Evolutionary conservation across 64 coral and sea anemone species (phyloP).

Genomic region (Astreopora myriophthalma): DNA sequence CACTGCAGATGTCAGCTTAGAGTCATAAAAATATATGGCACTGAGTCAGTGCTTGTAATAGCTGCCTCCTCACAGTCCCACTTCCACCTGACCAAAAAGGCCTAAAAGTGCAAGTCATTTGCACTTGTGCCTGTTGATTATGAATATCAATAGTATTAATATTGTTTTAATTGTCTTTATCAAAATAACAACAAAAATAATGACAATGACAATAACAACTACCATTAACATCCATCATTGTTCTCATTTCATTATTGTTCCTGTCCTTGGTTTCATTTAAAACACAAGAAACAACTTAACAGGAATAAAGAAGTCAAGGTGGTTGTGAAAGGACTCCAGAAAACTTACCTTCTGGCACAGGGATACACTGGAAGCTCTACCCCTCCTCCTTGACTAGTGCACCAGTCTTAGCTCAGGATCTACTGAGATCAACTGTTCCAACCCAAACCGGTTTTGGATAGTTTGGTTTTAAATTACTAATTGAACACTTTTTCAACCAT

Average conservation of each 20-base stretch:
- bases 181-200: background rate
- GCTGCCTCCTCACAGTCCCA: no score
- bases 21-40: no score
- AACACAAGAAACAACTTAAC: slow-evolving; percentile 1
- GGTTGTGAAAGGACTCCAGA: slow-evolving; percentile 73
- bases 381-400: slow-evolving; percentile 8
- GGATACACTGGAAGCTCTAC: slow-evolving; percentile 9
- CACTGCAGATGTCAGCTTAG: no score
- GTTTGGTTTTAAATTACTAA: no score
- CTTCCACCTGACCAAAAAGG: no score
- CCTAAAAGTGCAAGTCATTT: no score
- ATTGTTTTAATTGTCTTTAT: background rate
- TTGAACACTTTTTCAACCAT: no score
- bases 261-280: background rate
- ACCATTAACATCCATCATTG: background rate
- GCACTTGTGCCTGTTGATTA: slow-evolving; percentile 7
- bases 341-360: slow-evolving; percentile 67
- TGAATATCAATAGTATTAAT: background rate
- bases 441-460: no score
- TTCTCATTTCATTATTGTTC: background rate
- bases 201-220: background rate
- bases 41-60: no score
- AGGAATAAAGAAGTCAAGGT: slow-evolving; percentile 70
- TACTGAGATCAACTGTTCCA: no score
- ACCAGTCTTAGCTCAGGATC: slow-evolving; percentile 19